Conservation (phyloP, 2,113 vertebrate species). For the Trinectes maculatus region DNA sequence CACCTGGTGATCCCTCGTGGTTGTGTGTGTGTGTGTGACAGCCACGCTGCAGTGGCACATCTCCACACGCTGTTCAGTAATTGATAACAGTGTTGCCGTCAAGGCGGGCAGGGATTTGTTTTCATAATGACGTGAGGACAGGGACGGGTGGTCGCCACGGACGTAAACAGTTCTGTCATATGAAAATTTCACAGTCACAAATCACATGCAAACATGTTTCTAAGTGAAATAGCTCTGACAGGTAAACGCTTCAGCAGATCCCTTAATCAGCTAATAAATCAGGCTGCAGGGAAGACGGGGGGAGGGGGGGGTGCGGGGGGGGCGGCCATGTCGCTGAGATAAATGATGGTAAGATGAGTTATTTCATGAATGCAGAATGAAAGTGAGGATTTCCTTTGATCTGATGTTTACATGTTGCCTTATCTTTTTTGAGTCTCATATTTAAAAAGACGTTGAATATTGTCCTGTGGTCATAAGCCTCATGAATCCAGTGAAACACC, state of each 20-base stretch:
- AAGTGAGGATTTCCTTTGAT: too few species aligned
- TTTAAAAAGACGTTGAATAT: too few species aligned
- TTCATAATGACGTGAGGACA: conserved; percentile 76
- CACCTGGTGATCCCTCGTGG: too few species aligned
- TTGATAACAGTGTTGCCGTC: conserved; percentile 74
- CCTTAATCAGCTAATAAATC: conserved; percentile 84
- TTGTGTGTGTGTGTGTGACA: too few species aligned
- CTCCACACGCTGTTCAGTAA: conserved; percentile 76
- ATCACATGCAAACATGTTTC: conserved; percentile 78
- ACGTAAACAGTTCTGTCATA: conserved; percentile 67
- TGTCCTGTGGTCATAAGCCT: too few species aligned
- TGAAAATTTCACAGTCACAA: conserved; percentile 81
- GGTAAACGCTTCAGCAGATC: conserved; percentile 81
- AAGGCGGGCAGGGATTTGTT: conserved; percentile 68
- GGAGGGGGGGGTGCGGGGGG: conserved; percentile 7
- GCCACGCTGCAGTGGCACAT: conserved; percentile 38
- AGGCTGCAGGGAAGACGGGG: conserved; percentile 25
- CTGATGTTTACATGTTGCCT: too few species aligned
- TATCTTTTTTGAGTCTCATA: too few species aligned
- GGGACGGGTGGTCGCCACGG: conserved; percentile 63
- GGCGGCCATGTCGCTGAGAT: conserved; percentile 29
- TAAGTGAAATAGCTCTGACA: conserved; percentile 82
- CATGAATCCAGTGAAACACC: too few species aligned
- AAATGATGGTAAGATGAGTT: too few species aligned
- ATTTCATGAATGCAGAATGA: too few species aligned